Evolutionary conservation across 2,113 vertebrate genomes (phyloP).

Genomic region (Otolemur garnettii): DNA sequence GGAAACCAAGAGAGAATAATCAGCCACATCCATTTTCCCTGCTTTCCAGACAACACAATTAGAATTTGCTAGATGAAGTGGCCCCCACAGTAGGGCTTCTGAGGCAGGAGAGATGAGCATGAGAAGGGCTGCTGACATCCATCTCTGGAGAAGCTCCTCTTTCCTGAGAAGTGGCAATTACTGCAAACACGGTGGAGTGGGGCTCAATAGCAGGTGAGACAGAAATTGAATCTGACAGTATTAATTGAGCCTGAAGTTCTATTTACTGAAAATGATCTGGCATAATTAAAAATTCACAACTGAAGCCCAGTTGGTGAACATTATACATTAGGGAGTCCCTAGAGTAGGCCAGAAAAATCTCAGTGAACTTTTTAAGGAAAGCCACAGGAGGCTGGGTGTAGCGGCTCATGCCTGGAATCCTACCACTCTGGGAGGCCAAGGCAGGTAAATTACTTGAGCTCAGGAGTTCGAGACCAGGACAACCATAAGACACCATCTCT

Average conservation of each 20-base stretch:
- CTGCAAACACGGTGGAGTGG: constrained; percentile 81
- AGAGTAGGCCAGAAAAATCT: constrained; percentile 80
- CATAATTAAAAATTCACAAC: constrained; percentile 90
- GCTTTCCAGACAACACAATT: not conserved
- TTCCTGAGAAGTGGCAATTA: constrained; percentile 86
- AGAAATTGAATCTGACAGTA: constrained; percentile 88
- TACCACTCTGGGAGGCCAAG: too few species aligned
- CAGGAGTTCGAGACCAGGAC: too few species aligned
- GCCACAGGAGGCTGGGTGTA: constrained; percentile 58
- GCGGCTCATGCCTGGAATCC: too few species aligned
- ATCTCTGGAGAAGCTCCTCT: constrained; percentile 74
- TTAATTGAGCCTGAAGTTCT: constrained; percentile 89
- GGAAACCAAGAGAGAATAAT: not conserved
- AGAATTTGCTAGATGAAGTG: not conserved
- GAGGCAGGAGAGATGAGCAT: constrained; percentile 46
- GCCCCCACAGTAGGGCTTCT: not conserved
- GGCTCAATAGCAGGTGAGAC: constrained; percentile 84
- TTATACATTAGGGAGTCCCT: constrained; percentile 83
- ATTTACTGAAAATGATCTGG: constrained; percentile 89
- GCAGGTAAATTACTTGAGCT: too few species aligned
- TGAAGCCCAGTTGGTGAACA: constrained; percentile 85
- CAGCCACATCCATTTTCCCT: not conserved
- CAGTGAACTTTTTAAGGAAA: constrained; percentile 79
- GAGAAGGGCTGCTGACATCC: constrained; percentile 61
- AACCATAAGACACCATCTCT: too few species aligned